Evolutionary conservation across 2,888 invertebrate species (phyloP).

Genomic region (Cetonia aurata): DNA sequence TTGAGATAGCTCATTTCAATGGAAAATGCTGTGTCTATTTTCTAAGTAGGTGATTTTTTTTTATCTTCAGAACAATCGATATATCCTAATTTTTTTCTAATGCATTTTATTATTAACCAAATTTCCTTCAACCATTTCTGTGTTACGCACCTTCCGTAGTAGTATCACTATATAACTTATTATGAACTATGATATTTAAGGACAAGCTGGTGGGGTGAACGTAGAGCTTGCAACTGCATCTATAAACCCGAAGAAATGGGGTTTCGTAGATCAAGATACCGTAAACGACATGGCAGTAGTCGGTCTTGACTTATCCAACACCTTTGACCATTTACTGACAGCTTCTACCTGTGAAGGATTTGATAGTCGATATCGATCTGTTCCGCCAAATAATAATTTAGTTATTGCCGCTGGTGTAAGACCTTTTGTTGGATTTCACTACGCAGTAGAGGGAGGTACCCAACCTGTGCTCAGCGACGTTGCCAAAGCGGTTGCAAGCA

Average conservation of each 20-base stretch:
- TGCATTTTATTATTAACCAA: too few species aligned
- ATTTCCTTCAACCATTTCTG: too few species aligned
- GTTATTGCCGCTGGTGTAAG: conserved; percentile 83
- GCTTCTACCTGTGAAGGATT: conserved; percentile 84
- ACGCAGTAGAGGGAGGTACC: conserved; percentile 85
- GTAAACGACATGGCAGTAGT: conserved; percentile 84
- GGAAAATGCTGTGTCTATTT: too few species aligned
- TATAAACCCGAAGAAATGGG: conserved; percentile 87
- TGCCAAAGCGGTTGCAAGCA: conserved; percentile 92
- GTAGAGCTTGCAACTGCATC: conserved; percentile 58
- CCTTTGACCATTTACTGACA: conserved; percentile 88
- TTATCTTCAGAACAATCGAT: too few species aligned
- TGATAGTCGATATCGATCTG: conserved; percentile 77
- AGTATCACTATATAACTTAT: not conserved
- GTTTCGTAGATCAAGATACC: conserved; percentile 81
- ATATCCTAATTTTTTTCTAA: too few species aligned
- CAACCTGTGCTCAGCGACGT: conserved; percentile 89
- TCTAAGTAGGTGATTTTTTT: too few species aligned
- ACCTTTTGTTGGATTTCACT: conserved; percentile 91
- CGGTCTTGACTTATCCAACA: conserved; percentile 78
- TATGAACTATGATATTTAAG: conserved; percentile 2
- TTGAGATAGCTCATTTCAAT: too few species aligned
- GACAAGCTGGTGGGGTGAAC: conserved; percentile 28
- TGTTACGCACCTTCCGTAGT: too few species aligned
- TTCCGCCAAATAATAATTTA: conserved; percentile 81